These are phyloP conservation scores for Trogon melanurus DNA, from an alignment of 2,113 vertebrate species.

Conservation along the genomic window DNA sequence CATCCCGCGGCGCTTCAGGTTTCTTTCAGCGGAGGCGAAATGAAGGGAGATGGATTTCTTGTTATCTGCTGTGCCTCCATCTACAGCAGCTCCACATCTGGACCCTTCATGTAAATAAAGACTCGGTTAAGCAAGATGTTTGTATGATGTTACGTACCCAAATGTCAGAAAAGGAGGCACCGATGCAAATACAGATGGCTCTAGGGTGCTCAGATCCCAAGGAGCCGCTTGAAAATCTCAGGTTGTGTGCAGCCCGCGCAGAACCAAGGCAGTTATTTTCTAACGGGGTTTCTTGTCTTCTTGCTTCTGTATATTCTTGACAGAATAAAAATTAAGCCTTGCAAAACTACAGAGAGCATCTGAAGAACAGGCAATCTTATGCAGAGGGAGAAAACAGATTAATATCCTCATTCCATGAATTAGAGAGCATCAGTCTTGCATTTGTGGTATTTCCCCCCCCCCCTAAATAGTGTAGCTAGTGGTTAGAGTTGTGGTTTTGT, in stretches of 20 bases:
- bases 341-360: not conserved
- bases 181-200: not conserved
- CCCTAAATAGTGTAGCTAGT: not conserved
- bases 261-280: not conserved
- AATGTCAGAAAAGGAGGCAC: not conserved
- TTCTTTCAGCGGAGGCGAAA: not conserved
- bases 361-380: not conserved
- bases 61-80: not conserved
- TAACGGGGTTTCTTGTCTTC: not conserved
- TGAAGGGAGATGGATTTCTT: conserved; percentile 12
- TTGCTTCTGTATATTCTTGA: not conserved
- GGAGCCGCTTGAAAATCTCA: not conserved
- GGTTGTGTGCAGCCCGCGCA: not conserved
- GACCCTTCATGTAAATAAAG: not conserved
- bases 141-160: not conserved
- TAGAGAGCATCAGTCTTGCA: not conserved
- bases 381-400: not conserved
- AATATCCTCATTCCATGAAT: not conserved
- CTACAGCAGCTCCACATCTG: not conserved
- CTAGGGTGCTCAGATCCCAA: not conserved
- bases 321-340: not conserved
- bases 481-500: not conserved
- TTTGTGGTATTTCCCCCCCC: not conserved
- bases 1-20: not conserved
- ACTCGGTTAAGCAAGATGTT: not conserved